Evolutionary conservation across 2,888 invertebrate genomes (phyloP), one percentile per base, ranked within the genome.

Genomic region (Hydropsyche betteni): DNA sequence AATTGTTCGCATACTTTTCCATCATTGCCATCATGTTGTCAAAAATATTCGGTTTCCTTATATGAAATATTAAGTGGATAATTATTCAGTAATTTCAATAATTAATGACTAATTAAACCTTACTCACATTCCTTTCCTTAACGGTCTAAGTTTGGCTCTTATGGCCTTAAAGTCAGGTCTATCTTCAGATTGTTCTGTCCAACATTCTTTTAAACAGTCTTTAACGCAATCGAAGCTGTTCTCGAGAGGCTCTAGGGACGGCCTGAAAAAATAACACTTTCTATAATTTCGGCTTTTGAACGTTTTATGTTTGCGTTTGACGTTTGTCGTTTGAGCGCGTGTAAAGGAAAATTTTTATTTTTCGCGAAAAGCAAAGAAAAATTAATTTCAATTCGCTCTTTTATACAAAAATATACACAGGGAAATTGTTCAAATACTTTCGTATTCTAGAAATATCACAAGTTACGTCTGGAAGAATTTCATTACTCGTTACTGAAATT

Each of bases 21-120:
- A 98, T 96, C 91, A 98, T 96, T 0, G 94, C 94, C 90, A 98
- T 95, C 96, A 98, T 97, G 83, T 98, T 98, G 85, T 98, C 98
- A 81, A 98, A 95, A 81, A 98, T 97, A 84, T 98, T 98, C 16
- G 95, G 92, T 85, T 96, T 94, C 93, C 95, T 96, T 64, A 36
- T 1, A 61, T 51, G 10, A 6, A 12, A 72, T 14, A n/a, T 38
- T 14, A 75, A 16, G 38, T 68, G 75, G 33, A 64, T n/a, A 58
- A 58, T 16, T 58, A 10, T n/a, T 58, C 8, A 51, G n/a, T 51
- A 0, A 24, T 2, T 51, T 51, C 51, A 12, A 53, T 53, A 53
- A n/a, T 6, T 53, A 53, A 44, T 44, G 10, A 44, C 6, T 44
- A 38, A 69, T 38, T 38, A 36, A 5, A 55, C 4, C 33, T 77